Evolutionary conservation across 2,113 vertebrate species (phyloP).

Genomic region (Manacus vitellinus): DNA sequence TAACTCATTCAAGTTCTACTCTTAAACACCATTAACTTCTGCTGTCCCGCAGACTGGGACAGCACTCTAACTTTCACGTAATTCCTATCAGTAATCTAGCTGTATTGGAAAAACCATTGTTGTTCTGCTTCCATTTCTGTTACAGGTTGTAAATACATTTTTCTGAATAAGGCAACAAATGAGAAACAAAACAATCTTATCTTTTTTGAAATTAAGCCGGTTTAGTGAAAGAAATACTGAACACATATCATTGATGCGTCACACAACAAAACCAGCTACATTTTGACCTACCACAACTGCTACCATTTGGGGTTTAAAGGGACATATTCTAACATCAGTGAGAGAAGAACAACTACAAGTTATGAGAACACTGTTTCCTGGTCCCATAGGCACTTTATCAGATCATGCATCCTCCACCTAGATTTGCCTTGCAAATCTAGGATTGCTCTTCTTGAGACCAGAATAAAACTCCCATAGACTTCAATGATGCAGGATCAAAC

Average conservation of each 20-base stretch:
- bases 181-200: not conserved
- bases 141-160: not conserved
- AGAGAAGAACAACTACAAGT: not conserved
- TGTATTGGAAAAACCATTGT: not conserved
- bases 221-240: not conserved
- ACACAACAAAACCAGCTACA: not conserved
- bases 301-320: not conserved
- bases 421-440: slow-evolving; percentile 63
- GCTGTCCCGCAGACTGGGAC: not conserved
- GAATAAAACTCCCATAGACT: slow-evolving; percentile 47
- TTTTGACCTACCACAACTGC: not conserved
- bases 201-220: not conserved
- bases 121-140: not conserved
- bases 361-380: not conserved
- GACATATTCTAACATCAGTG: not conserved
- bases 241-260: not conserved
- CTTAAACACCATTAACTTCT: not conserved
- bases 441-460: slow-evolving; percentile 8
- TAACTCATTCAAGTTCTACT: not conserved
- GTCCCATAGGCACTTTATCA: slow-evolving; percentile 1
- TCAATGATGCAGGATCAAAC: slow-evolving; percentile 34
- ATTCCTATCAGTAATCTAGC: not conserved
- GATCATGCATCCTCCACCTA: not conserved
- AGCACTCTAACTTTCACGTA: not conserved
- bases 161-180: not conserved